Base-by-base conservation (phyloP, 2,797 vertebrate genomes). In the Octomys mimax region DNA sequence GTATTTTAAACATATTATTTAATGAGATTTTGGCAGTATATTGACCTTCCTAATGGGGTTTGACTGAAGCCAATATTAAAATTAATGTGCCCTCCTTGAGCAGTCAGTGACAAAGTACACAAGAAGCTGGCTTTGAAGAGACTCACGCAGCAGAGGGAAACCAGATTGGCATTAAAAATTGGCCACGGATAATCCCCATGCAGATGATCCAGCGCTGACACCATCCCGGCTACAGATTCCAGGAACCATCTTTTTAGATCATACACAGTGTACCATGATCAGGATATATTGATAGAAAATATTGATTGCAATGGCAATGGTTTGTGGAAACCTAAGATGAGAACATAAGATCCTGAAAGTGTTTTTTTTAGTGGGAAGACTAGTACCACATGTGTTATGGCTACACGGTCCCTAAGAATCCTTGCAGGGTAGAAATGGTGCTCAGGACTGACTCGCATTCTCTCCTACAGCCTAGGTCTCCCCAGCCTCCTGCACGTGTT, bases 41-140 rank as follows among this genome's bases (percentile, higher is more conserved):
- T 94, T 95, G 94, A 89, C 89, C 95, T 97, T 95, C 46, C 88
- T 97, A 97, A 94, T 71, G 93, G 95, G 88, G 73, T 96, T 73
- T 97, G 93, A 96, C 85, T 94, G 86, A 96, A 92, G 70, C 95
- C 88, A 93, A 84, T 95, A 95, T 97, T 96, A 91, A 96, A 97
- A 96, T 94, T 92, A 97, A 94, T 95, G 89, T 96, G 59, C 61
- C 89, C 89, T 96, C 82, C 61, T 26, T 90, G 54, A 36, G 70
- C 24, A 90, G 33, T 77, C 82, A 84, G 93, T 94, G 93, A 96
- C 85, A 81, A 46, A 33, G 24, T 54, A 4, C 59, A 89, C 81
- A 54, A 95, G 54, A n/a, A 84, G 57, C 87, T 96, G 49, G 66
- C 64, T 95, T n/a, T 12, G 59, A 95, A 83, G 42, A 75, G 79